phyloP scores from a whole-genome alignment of 92 coral and sea anemone genomes.

The Heliopora coerulea region DNA sequence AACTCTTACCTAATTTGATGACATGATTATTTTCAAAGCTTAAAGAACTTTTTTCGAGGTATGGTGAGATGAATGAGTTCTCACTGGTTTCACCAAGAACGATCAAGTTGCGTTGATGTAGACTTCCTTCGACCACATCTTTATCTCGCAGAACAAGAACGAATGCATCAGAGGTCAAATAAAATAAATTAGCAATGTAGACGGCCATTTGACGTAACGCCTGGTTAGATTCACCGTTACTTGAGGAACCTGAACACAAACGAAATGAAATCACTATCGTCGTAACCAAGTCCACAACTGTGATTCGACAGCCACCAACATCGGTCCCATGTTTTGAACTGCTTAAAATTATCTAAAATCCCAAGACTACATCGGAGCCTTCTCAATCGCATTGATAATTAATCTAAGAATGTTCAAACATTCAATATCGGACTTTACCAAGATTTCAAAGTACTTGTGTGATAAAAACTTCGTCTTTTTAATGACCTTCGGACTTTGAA shows the following conservation, averaged over 20 bases:
- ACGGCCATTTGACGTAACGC: slow-evolving; percentile 71
- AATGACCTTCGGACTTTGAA: too few relatives aligned
- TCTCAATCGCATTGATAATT: too few relatives aligned
- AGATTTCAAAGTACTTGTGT: too few relatives aligned
- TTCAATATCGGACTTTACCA: too few relatives aligned
- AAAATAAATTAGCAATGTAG: slow-evolving; percentile 86
- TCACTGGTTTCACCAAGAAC: slow-evolving; percentile 75
- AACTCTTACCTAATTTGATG: slow-evolving; percentile 62
- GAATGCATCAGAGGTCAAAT: slow-evolving; percentile 79
- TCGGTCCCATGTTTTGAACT: too few relatives aligned
- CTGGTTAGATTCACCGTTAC: slow-evolving; percentile 26
- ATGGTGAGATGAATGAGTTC: slow-evolving; percentile 63
- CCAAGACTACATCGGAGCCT: too few relatives aligned
- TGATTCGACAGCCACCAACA: too few relatives aligned
- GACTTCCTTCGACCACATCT: slow-evolving; percentile 61
- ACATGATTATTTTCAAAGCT: slow-evolving; percentile 45
- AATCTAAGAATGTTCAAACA: too few relatives aligned
- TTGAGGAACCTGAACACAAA: slow-evolving; percentile 53
- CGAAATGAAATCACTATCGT: slow-evolving; percentile 17
- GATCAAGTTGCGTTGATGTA: slow-evolving; percentile 73
- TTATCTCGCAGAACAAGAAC: slow-evolving; percentile 69
- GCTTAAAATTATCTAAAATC: too few relatives aligned
- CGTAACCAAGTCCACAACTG: not conserved
- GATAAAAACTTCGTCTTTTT: too few relatives aligned
- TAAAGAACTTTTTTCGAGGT: slow-evolving; percentile 63